Conservation (phyloP, 2,888 invertebrate species). For the Polydrusus cervinus region DNA sequence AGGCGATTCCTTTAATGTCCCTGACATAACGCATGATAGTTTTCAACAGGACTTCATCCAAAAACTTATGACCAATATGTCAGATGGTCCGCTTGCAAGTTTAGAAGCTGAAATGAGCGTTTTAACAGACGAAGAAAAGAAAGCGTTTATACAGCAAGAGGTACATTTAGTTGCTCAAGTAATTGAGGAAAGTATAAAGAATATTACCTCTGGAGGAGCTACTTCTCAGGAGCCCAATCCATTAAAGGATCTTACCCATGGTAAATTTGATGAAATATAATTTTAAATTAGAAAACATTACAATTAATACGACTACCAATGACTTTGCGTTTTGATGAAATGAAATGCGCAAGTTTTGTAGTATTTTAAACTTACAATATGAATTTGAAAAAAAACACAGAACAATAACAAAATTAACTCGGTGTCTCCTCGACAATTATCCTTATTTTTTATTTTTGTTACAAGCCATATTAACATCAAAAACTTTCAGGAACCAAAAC, state of each 20-base stretch:
- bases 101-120: constrained; percentile 39
- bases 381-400: too few relatives aligned
- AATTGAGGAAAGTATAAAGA: constrained; percentile 34
- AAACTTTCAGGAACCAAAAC: background rate
- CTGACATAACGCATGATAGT: background rate
- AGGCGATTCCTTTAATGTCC: background rate
- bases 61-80: background rate
- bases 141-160: constrained; percentile 47
- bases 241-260: background rate
- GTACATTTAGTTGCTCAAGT: constrained; percentile 41
- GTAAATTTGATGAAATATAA: constrained; percentile 5
- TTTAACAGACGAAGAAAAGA: constrained; percentile 45
- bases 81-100: constrained; percentile 34
- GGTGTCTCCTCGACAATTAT: too few relatives aligned
- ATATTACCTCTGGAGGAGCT: background rate
- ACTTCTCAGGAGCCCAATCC: background rate
- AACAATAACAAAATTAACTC: too few relatives aligned
- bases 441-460: too few relatives aligned
- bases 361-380: too few relatives aligned
- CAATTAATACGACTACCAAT: too few relatives aligned
- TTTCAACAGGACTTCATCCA: background rate
- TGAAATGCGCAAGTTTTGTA: too few relatives aligned
- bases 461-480: too few relatives aligned
- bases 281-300: background rate
- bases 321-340: too few relatives aligned